Evolutionary conservation across 2,113 vertebrate genomes (phyloP), one percentile per base, ranked within the genome.

Genomic region (Microcebus tavaratra): DNA sequence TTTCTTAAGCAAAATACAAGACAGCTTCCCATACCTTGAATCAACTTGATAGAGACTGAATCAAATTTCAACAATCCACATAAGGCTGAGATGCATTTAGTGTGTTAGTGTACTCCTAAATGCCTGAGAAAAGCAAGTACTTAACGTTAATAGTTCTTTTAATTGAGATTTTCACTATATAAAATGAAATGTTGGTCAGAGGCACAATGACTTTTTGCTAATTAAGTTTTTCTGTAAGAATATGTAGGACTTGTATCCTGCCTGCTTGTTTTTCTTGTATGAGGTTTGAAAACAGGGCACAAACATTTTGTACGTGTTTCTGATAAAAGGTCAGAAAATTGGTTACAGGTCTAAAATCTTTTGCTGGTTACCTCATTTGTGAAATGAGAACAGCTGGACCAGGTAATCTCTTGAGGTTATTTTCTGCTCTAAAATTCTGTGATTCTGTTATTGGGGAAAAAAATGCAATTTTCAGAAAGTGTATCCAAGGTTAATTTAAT

Each of bases 1-100:
- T 70, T 95, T 93, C 48, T 72, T 78, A 89, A 83, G 31, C 27
- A 95, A 88, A 89, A 96, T 86, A 39, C 31, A 82, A 91, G 39
- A 78, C 70, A 63, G 21, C 3, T 65, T 8, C 18, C n/a, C 3
- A 34, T 27, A 81, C 20, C 5, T 42, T 75, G 65, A 92, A 59
- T 75, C 63, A 65, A 42, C 57, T 90, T 91, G 72, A 75, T 67
- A 78, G 79, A 78, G 18, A 87, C 3, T 6, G 31, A 27, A 42
- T 68, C 25, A 63, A 79, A 81, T 15, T 31, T 61, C n/a, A 55
- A 78, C 23, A 72, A 70, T 11, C 8, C n/a, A 63, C 39, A n/a
- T 42, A 39, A 57, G 21, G 12, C n/a, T 34, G 12, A 42, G n/a
- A 27, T 34, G 4, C 48, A 83, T 57, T 31, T 57, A 36, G 3